Evolutionary conservation across 35 echinoderm and acorn worm species (phyloP).

Genomic region (Ptychodera flava): DNA sequence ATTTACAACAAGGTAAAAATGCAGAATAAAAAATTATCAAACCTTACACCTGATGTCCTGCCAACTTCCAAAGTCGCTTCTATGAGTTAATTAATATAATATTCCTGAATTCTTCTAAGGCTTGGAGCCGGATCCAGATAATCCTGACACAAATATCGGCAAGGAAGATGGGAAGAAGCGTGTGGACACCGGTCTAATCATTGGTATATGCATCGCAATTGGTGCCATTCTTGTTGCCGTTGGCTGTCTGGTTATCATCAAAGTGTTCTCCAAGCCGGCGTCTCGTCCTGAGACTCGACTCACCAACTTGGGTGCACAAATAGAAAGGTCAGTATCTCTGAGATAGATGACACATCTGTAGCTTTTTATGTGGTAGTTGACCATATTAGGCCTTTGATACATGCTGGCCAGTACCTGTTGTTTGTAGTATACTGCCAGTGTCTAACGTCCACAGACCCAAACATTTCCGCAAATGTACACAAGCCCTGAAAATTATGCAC

Average conservation of each 20-base stretch:
- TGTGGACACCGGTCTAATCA: not conserved
- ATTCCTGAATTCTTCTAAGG: too few species aligned
- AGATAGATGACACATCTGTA: not conserved
- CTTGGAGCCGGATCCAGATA: too few species aligned
- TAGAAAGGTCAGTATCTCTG: too few species aligned
- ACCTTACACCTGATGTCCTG: too few species aligned
- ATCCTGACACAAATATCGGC: too few species aligned
- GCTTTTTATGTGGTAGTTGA: not conserved
- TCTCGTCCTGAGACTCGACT: not conserved
- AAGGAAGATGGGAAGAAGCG: too few species aligned
- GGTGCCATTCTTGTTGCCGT: not conserved
- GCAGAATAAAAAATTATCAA: too few species aligned
- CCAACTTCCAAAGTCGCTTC: too few species aligned
- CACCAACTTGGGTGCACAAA: not conserved
- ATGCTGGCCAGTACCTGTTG: not conserved
- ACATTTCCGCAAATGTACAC: not conserved
- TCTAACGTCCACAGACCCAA: not conserved
- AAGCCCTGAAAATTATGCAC: too few species aligned
- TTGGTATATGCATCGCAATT: not conserved
- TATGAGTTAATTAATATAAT: too few species aligned
- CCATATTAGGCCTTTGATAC: not conserved
- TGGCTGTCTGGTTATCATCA: not conserved
- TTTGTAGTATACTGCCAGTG: not conserved
- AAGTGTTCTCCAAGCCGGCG: not conserved
- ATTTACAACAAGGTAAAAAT: too few species aligned